Evolutionary conservation across 2,113 vertebrate genomes (phyloP), one percentile per base, ranked within the genome.

Genomic region (Desmodus rotundus): DNA sequence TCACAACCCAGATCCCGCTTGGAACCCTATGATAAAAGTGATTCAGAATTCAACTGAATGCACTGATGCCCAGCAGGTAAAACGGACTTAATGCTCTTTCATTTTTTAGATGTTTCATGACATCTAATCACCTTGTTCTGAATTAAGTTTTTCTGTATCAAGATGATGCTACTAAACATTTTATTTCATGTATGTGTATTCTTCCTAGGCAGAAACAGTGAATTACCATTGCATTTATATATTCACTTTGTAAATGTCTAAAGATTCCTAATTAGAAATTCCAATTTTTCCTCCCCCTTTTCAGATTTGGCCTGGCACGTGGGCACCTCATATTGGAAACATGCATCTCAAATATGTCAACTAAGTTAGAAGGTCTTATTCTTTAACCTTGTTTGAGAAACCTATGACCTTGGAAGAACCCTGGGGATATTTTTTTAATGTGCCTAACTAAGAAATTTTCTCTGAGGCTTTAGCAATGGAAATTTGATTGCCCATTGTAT

Each of bases 271-370:
- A 98, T 97, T 97, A 96, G 97, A 96, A 97, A 97, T 98, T 98
- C 97, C 97, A 98, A 98, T 99, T 98, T 98, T 96, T 98, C 98
- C 98, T 97, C 98, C 98, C 93, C 98, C 98, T 99, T 96, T 98
- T 97, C 97, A 99, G 99, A 99, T 99, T 98, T 99, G 99, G 99
- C 99, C 99, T 98, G 99, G 99, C 98, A 99, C 99, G 98, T 99
- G 99, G 99, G 99, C 99, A 96, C 99, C 99, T 98, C 99, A 99
- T 98, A 99, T 99, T 98, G 99, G 99, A 98, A 99, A 99, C 96
- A 99, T 99, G 98, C 99, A 99, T 99, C 99, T 99, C 99, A 99
- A 99, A 99, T 99, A 99, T 98, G 99, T 99, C 99, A 99, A 99
- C 99, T 99, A 99, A 99, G 98, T 98, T 98, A 98, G 98, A 98